Conservation (phyloP, 2,113 vertebrate species). For the Caranx melampygus region DNA sequence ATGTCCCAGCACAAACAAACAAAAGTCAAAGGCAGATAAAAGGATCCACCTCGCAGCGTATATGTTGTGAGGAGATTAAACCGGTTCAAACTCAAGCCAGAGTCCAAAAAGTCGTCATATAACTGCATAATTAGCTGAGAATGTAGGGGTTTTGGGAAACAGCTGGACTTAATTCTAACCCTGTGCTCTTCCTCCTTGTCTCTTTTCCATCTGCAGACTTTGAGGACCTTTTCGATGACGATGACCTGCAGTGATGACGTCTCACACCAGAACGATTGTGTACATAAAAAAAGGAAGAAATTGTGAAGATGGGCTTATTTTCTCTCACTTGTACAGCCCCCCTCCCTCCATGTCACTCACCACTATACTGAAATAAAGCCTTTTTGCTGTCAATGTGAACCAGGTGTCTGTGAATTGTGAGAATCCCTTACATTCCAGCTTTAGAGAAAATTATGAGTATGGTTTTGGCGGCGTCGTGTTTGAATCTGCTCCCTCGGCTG, state of each 20-base stretch:
- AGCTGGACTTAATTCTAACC: conserved; percentile 14
- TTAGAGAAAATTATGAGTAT: conserved; percentile 78
- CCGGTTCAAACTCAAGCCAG: background rate
- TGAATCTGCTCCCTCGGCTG: conserved; percentile 71
- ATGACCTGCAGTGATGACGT: conserved; percentile 88
- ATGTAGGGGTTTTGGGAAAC: conserved; percentile 13
- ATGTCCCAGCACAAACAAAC: background rate
- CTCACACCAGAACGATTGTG: background rate
- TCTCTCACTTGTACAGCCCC: conserved; percentile 46
- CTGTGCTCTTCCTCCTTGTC: background rate
- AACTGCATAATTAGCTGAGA: background rate
- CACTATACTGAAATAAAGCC: conserved; percentile 81
- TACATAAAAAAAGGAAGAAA: conserved; percentile 26
- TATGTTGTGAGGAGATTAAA: background rate
- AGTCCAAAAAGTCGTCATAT: background rate
- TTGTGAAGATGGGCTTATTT: conserved; percentile 1
- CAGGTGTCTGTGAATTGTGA: conserved; percentile 75
- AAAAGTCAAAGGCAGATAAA: background rate
- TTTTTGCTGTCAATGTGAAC: conserved; percentile 48
- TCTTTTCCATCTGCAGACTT: conserved; percentile 83
- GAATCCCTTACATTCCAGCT: conserved; percentile 75
- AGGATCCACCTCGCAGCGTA: background rate
- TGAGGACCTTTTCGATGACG: conserved; percentile 93
- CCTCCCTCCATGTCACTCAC: conserved; percentile 16
- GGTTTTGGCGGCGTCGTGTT: conserved; percentile 76